Evolutionary conservation across 2,797 vertebrate species (phyloP).

Genomic region (Sebastes vulpes): DNA sequence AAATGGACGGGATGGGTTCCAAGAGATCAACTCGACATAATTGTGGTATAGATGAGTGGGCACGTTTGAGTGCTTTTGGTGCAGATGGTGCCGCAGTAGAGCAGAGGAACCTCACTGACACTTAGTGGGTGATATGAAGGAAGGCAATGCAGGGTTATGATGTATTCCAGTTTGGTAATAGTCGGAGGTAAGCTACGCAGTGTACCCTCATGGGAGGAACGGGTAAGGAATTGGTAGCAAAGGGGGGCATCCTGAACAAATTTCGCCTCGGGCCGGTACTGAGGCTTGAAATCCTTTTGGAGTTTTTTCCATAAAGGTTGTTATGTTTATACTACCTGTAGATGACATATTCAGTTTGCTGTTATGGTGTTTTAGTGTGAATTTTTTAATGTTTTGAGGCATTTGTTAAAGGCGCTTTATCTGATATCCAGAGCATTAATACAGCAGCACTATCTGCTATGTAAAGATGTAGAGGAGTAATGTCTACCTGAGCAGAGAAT

Average conservation of each 20-base stretch:
- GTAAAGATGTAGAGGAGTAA: too few species aligned
- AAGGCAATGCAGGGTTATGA: too few species aligned
- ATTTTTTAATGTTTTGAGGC: too few species aligned
- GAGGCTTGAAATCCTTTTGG: background rate
- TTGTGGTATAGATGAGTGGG: background rate
- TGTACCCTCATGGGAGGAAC: too few species aligned
- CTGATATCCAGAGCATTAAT: too few species aligned
- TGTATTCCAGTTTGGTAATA: too few species aligned
- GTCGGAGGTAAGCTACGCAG: too few species aligned
- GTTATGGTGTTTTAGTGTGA: background rate
- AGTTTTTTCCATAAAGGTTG: background rate
- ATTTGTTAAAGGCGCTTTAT: too few species aligned
- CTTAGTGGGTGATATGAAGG: background rate
- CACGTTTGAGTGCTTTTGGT: background rate
- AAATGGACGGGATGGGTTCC: background rate
- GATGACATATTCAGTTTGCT: background rate
- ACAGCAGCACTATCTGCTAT: too few species aligned
- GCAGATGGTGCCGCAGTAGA: background rate
- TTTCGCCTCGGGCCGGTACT: background rate
- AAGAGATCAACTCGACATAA: slow-evolving; percentile 8
- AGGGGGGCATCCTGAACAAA: too few species aligned
- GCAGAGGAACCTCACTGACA: background rate
- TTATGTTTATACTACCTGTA: background rate
- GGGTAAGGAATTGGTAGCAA: too few species aligned
- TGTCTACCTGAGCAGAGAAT: too few species aligned